Evolutionary conservation across 2,797 vertebrate species (phyloP), one percentile per base, ranked within the genome.

Genomic region (Eremophila alpestris): DNA sequence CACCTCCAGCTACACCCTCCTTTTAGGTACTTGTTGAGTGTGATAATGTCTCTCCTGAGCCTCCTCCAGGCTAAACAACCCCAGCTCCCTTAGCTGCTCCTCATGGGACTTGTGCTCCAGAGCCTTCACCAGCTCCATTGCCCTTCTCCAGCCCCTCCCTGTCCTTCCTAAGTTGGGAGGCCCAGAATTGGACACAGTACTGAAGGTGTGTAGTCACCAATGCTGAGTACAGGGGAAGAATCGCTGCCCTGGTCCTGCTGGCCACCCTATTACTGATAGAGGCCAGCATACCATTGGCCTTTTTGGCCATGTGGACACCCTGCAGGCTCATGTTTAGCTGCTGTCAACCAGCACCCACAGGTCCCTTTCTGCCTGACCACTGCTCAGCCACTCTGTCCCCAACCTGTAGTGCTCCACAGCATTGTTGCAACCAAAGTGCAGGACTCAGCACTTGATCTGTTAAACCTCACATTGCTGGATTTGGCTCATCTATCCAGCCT

Each of bases 321-420:
- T 45, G 29, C 54, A 40, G 40, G 29, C 16, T 76, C 40, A 16
- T 17, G 29, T 60, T 40, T 40, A 68, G 54, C 7, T 0, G 0
- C n/a, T 52, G 38, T 6, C n/a, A 68, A 27, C 8, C n/a, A 68
- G 46, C n/a, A 68, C 13, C 6, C 23, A 27, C 19, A 52, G 38
- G 8, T 76, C 29, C n/a, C 29, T 45, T 54, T 54, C 73, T 54
- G 29, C 29, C 48, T 46, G 29, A 10, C 8, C 0, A 4, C 54
- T 76, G 13, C 14, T 29, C 40, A 52, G 38, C 63, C 3, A 4
- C 55, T 68, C 54, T 24, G 29, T 24, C 46, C 46, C 16, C n/a
- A 60, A 0, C 6, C 63, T 68, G 54, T 5, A n/a, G 38, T 3
- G 5, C 10, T 52, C 20, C 40, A 16, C 6, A n/a, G n/a, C 13